A percentile compares a stretch with the other conserved stretches of the same genome.
Conservation (phyloP, 2,797 vertebrate species). For the Crenuchus spilurus region DNA sequence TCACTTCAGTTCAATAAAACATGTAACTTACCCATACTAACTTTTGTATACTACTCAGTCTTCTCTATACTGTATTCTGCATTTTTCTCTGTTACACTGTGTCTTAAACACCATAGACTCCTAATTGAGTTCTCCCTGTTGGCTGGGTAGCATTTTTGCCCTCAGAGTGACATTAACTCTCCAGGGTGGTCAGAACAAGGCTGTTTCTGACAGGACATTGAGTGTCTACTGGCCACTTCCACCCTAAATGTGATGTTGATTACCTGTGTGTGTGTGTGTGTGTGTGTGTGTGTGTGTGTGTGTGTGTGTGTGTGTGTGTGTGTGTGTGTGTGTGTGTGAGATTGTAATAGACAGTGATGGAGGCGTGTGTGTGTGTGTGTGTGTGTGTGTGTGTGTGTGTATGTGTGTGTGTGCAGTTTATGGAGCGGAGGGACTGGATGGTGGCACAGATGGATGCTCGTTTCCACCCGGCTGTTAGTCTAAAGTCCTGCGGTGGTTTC, state of each 20-base stretch:
- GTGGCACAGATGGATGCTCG: constrained; percentile 77
- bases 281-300: constrained; percentile 26
- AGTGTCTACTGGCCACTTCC: constrained; percentile 35
- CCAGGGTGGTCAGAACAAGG: constrained; percentile 39
- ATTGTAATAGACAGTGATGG: constrained; percentile 14
- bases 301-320: no score
- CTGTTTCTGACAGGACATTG: constrained; percentile 14
- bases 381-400: constrained; percentile 8
- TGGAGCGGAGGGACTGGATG: constrained; percentile 67
- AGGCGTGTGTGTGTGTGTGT: constrained; percentile 28
- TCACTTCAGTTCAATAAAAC: no score
- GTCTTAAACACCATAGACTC: constrained; percentile 12
- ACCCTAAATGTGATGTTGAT: constrained; percentile 20
- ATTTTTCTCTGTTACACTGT: not conserved
- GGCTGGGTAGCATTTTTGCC: constrained; percentile 21
- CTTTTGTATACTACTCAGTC: no score
- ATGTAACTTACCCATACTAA: no score
- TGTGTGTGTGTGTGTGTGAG: constrained; percentile 27
- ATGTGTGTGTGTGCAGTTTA: constrained; percentile 57
- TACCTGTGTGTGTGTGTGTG: constrained; percentile 30
- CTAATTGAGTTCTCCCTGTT: constrained; percentile 38
- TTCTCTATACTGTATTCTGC: constrained; percentile 31
- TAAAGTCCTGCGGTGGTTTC: constrained; percentile 76
- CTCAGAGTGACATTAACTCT: constrained; percentile 41
- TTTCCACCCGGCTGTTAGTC: constrained; percentile 79